phyloP scores from a whole-genome alignment of 2,797 vertebrate species.

The Leptoclinus maculatus region DNA sequence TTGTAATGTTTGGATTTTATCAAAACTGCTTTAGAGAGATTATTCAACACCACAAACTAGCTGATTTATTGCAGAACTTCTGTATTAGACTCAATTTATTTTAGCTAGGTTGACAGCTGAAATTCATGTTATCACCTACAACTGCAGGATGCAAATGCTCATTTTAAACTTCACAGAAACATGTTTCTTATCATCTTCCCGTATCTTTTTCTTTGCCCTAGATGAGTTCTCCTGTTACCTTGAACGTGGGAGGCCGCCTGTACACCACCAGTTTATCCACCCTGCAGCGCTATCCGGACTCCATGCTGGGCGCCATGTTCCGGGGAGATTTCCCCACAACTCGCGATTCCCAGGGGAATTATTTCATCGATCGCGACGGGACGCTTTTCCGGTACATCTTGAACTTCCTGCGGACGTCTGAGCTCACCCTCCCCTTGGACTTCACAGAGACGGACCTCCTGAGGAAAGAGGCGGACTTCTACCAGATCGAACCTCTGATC shows the following conservation, averaged over 20 bases:
- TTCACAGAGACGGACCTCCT: slow-evolving; percentile 97
- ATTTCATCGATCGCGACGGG: slow-evolving; percentile 98
- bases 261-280: slow-evolving; percentile 98
- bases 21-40: not conserved
- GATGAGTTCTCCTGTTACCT: slow-evolving; percentile 97
- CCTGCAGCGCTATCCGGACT: slow-evolving; percentile 96
- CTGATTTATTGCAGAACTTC: not conserved
- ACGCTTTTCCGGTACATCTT: slow-evolving; percentile 97
- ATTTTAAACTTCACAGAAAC: not conserved
- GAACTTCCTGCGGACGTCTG: slow-evolving; percentile 98
- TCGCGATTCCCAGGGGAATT: slow-evolving; percentile 95
- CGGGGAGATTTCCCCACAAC: slow-evolving; percentile 97
- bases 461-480: slow-evolving; percentile 98
- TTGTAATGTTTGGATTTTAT: not conserved
- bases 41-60: not conserved
- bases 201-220: slow-evolving; percentile 58
- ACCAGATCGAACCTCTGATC: slow-evolving; percentile 97
- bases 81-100: not conserved
- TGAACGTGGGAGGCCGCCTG: slow-evolving; percentile 97
- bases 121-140: not conserved
- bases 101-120: not conserved
- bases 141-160: not conserved
- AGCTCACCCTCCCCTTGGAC: slow-evolving; percentile 94
- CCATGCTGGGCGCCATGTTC: slow-evolving; percentile 99
- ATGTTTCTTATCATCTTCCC: not conserved